Percentiles rank a stretch among this genome's conserved stretches.
These are phyloP conservation scores for Tolmerus cingulatus DNA, from an alignment of 2,888 invertebrate species.

Conservation along the genomic window DNA sequence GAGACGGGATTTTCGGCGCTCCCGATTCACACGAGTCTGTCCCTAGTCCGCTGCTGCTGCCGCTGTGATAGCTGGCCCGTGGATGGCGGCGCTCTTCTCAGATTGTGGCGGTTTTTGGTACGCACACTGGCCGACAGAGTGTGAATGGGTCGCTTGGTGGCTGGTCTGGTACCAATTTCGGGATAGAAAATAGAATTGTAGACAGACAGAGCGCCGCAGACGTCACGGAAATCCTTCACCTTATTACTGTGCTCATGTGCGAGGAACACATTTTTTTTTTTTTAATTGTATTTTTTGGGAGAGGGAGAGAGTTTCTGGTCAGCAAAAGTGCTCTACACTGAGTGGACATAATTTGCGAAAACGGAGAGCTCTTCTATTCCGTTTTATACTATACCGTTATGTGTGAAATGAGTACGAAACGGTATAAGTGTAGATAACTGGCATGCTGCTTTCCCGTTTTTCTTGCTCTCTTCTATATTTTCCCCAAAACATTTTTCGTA, in stretches of 20 bases:
- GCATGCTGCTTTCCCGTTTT: constrained; percentile 3
- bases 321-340: neutral
- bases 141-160: neutral
- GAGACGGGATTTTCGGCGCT: neutral
- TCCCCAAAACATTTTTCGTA: neutral
- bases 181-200: constrained; percentile 19
- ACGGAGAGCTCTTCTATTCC: neutral
- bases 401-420: neutral
- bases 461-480: neutral
- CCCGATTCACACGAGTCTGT: neutral
- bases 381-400: neutral
- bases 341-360: neutral
- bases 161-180: neutral
- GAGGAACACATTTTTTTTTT: neutral
- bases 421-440: neutral
- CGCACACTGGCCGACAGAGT: neutral
- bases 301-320: neutral
- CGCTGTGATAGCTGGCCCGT: too few species aligned
- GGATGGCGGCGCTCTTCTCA: neutral
- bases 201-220: neutral
- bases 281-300: neutral
- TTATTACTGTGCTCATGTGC: constrained; percentile 37
- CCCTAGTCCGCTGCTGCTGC: too few species aligned
- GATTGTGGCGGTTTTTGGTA: neutral
- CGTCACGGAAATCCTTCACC: constrained; percentile 41